Evolutionary conservation across 2,113 vertebrate genomes (phyloP), one percentile per base, ranked within the genome.

Genomic region (Xiphophorus couchianus): DNA sequence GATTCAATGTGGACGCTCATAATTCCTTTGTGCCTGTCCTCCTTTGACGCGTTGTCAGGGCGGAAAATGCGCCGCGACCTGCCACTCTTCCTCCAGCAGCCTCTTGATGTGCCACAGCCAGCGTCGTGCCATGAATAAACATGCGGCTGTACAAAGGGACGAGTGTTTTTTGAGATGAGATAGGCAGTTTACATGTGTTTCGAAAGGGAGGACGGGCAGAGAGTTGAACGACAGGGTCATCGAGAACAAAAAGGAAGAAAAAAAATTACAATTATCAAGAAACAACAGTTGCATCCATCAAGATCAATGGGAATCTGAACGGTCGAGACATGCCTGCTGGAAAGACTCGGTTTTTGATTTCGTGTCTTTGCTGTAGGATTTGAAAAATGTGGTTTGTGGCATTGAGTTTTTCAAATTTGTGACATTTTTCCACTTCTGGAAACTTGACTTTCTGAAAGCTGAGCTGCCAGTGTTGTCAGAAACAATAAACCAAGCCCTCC

Each of bases 81-180:
- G 85, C 74, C 86, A 88, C 77, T 90, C 85, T 88, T 90, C 80
- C 86, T 83, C 82, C 83, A 62, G 86, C 86, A 81, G 68, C 63
- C 86, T 88, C 86, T 87, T 87, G 86, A 89, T 90, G 87, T 90
- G 86, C 90, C 86, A 91, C 81, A 84, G 77, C 73, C 72, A 66
- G 80, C 79, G 73, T 83, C 73, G 13, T 65, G 84, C 84, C 85
- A 91, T 93, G 86, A 92, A 90, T 91, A 89, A 90, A 91, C 86
- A 93, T 91, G 83, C 58, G 4, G 78, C 71, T 76, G 66, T 80
- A 89, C 84, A 92, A 90, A 90, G 85, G 78, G 80, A 82, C 70
- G 76, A 86, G 74, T 78, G 90, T 74, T 82, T 83, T 83, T 69
- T 11, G 78, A 85, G 86, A 90, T 88, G 84, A 86, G 87, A 90